Evolutionary conservation across 2,888 invertebrate genomes (phyloP).

Genomic region (Sicus ferrugineus): DNA sequence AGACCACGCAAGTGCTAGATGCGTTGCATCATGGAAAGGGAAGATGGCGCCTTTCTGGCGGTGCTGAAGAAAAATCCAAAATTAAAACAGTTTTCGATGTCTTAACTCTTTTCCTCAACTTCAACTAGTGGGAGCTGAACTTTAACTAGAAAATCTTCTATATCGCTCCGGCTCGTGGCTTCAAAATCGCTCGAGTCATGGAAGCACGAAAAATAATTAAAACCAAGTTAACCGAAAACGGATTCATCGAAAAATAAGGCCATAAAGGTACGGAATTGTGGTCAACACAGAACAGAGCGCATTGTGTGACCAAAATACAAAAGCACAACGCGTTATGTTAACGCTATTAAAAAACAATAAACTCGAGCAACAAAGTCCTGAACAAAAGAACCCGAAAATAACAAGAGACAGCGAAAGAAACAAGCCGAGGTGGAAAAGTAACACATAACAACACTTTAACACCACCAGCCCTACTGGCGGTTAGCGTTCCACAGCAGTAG

Average conservation of each 20-base stretch:
- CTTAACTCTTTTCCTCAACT: too few species aligned
- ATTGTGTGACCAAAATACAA: not conserved
- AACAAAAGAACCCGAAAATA: constrained; percentile 3
- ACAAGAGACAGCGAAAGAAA: not conserved
- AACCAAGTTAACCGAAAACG: too few species aligned
- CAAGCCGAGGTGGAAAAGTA: not conserved
- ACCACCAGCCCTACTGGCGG: not conserved
- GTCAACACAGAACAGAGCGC: too few species aligned
- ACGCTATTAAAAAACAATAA: constrained; percentile 30
- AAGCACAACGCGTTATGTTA: constrained; percentile 22
- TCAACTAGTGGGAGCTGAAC: too few species aligned
- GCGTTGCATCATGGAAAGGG: constrained; percentile 56
- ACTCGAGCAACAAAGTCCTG: not conserved
- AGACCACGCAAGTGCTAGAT: constrained; percentile 52
- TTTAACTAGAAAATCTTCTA: too few species aligned
- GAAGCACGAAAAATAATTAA: too few species aligned
- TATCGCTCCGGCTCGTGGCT: too few species aligned
- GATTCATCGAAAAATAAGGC: too few species aligned
- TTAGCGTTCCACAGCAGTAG: not conserved
- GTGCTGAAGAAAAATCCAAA: constrained; percentile 46
- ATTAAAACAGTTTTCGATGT: too few species aligned
- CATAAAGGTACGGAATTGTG: too few species aligned
- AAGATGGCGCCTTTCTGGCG: constrained; percentile 52
- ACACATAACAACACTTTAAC: not conserved
- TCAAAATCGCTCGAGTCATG: too few species aligned